These are phyloP conservation scores for Coleophora flavipennella DNA, from an alignment of 2,888 invertebrate species.

Conservation along the genomic window DNA sequence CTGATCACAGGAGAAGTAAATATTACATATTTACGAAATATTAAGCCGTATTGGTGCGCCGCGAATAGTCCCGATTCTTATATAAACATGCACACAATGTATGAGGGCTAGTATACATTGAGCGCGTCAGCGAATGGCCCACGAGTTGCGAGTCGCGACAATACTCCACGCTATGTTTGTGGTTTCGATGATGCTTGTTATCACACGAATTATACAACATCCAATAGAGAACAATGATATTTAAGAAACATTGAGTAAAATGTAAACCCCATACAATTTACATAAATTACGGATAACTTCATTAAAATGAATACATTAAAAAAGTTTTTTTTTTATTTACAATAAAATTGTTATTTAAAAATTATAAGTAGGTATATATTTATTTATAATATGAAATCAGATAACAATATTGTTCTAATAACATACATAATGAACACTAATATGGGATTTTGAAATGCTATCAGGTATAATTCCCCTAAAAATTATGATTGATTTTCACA, in stretches of 20 bases:
- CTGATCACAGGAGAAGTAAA: slow-evolving; percentile 66
- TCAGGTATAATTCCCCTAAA: slow-evolving; percentile 35
- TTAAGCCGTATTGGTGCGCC: slow-evolving; percentile 40
- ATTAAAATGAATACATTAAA: slow-evolving; percentile 45
- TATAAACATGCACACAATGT: slow-evolving; percentile 20
- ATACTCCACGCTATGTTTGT: slow-evolving; percentile 24
- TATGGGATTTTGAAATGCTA: slow-evolving; percentile 36
- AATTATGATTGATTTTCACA: slow-evolving; percentile 38
- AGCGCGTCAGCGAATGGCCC: slow-evolving; percentile 43
- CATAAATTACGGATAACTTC: slow-evolving; percentile 35
- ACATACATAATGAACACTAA: slow-evolving; percentile 50
- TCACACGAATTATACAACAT: slow-evolving; percentile 46
- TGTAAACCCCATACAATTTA: slow-evolving; percentile 43
- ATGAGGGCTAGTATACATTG: slow-evolving; percentile 19
- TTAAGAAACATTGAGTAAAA: slow-evolving; percentile 52
- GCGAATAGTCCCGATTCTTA: slow-evolving; percentile 22
- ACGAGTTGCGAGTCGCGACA: slow-evolving; percentile 34
- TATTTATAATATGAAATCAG: slow-evolving; percentile 35
- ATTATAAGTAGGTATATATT: slow-evolving; percentile 28
- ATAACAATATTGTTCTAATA: slow-evolving; percentile 55
- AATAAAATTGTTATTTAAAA: slow-evolving; percentile 49
- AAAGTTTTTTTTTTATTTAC: slow-evolving; percentile 54
- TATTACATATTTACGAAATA: slow-evolving; percentile 59
- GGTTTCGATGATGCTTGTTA: slow-evolving; percentile 22
- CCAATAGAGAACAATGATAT: slow-evolving; percentile 46